phyloP scores from a whole-genome alignment of 2,113 vertebrate species.

The Aegithalos caudatus region DNA sequence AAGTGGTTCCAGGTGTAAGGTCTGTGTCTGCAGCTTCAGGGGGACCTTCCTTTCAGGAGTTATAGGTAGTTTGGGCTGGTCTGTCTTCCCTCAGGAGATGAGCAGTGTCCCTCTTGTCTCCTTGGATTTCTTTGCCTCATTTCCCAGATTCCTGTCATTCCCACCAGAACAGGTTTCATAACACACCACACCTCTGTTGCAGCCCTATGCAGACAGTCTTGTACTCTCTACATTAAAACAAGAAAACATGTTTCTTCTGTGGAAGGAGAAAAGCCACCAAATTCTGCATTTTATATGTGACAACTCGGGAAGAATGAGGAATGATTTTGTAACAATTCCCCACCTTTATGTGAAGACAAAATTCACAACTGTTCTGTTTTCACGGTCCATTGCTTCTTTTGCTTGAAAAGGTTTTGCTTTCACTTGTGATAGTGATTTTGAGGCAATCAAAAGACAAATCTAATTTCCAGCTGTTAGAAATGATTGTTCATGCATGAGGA shows the following conservation, averaged over 20 bases:
- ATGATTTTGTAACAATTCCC: slow-evolving; percentile 27
- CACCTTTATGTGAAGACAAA: slow-evolving; percentile 22
- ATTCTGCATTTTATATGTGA: not conserved
- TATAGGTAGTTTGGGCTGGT: not conserved
- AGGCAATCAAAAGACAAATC: slow-evolving; percentile 59
- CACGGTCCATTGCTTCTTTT: slow-evolving; percentile 44
- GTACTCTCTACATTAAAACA: not conserved
- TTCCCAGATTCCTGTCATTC: not conserved
- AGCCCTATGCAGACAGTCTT: not conserved
- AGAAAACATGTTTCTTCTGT: not conserved
- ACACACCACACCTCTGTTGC: not conserved
- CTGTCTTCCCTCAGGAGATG: not conserved
- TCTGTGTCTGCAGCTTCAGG: accelerated
- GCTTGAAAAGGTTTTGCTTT: slow-evolving; percentile 59
- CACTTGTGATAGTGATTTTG: slow-evolving; percentile 48
- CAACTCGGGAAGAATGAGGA: not conserved
- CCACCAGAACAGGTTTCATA: not conserved
- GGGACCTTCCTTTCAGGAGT: not conserved
- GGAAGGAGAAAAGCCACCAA: not conserved
- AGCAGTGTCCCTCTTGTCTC: not conserved
- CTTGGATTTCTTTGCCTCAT: not conserved
- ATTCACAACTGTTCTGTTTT: slow-evolving; percentile 42
- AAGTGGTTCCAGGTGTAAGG: not conserved
- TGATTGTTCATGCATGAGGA: slow-evolving; percentile 35
- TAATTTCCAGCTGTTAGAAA: slow-evolving; percentile 52